A percentile compares a stretch with the other conserved stretches of the same genome.
Conservation (phyloP, 2,113 vertebrate genomes). For the Rhabdornis inornatus region DNA sequence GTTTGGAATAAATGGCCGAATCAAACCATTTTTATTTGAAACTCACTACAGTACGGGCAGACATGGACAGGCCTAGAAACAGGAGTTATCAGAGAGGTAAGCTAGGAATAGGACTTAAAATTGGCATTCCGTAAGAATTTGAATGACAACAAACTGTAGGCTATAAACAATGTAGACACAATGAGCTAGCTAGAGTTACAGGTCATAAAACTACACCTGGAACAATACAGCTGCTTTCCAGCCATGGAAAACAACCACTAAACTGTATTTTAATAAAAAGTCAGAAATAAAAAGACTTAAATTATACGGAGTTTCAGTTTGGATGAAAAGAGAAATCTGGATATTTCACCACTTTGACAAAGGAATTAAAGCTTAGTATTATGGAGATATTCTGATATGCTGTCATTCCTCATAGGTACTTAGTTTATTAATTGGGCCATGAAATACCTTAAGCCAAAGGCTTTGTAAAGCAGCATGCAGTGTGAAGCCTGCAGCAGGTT, state of each 20-base stretch:
- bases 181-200: not conserved
- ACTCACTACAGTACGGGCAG: not conserved
- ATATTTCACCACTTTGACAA: not conserved
- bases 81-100: not conserved
- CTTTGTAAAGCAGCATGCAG: not conserved
- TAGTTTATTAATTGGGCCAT: not conserved
- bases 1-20: not conserved
- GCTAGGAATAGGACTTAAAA: not conserved
- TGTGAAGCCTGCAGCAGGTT: not conserved
- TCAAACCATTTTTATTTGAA: not conserved
- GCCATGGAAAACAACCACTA: not conserved
- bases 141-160: not conserved
- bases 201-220: not conserved
- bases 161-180: not conserved
- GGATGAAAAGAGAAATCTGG: not conserved
- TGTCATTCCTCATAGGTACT: not conserved
- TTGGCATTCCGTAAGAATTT: not conserved
- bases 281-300: not conserved
- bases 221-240: not conserved
- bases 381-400: not conserved
- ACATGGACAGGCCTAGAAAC: not conserved
- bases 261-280: not conserved
- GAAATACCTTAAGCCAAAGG: not conserved
- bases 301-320: not conserved
- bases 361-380: not conserved